These are phyloP conservation scores for Leistus spinibarbis DNA, from an alignment of 2,888 invertebrate genomes.

Conservation along the genomic window DNA sequence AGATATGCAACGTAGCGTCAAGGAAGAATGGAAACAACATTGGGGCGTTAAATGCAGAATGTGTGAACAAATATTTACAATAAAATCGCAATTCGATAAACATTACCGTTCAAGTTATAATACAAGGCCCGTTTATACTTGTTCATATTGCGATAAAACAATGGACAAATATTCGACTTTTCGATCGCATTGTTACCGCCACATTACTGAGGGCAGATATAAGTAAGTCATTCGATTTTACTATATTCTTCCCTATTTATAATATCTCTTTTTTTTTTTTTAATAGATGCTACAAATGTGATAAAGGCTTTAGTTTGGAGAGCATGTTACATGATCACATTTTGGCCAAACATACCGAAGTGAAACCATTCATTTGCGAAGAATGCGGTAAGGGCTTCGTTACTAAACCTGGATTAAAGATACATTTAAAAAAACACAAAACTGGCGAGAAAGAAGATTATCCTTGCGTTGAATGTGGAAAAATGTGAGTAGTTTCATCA, in stretches of 20 bases:
- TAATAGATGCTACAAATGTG: constrained; percentile 62
- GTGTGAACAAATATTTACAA: constrained; percentile 61
- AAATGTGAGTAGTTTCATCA: constrained; percentile 56
- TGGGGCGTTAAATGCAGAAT: constrained; percentile 64
- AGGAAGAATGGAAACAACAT: constrained; percentile 55
- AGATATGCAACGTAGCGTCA: constrained; percentile 58
- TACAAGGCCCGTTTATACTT: constrained; percentile 62
- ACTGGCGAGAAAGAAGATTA: constrained; percentile 54
- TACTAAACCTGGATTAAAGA: constrained; percentile 57
- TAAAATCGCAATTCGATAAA: constrained; percentile 60
- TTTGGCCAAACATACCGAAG: constrained; percentile 58
- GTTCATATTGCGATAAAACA: constrained; percentile 63
- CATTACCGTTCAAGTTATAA: constrained; percentile 58
- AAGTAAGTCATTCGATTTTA: constrained; percentile 55
- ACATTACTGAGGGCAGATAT: constrained; percentile 63
- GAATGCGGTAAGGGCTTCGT: constrained; percentile 58
- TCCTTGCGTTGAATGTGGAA: constrained; percentile 57
- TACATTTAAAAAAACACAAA: constrained; percentile 60
- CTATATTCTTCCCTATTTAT: neutral
- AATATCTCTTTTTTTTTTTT: neutral
- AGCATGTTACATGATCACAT: constrained; percentile 63
- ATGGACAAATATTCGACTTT: constrained; percentile 62
- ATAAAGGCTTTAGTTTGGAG: constrained; percentile 61
- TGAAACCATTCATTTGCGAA: constrained; percentile 57
- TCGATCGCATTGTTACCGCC: constrained; percentile 63